Conservation (phyloP, 2,888 invertebrate species). For the Drosophila austrosaltans region DNA sequence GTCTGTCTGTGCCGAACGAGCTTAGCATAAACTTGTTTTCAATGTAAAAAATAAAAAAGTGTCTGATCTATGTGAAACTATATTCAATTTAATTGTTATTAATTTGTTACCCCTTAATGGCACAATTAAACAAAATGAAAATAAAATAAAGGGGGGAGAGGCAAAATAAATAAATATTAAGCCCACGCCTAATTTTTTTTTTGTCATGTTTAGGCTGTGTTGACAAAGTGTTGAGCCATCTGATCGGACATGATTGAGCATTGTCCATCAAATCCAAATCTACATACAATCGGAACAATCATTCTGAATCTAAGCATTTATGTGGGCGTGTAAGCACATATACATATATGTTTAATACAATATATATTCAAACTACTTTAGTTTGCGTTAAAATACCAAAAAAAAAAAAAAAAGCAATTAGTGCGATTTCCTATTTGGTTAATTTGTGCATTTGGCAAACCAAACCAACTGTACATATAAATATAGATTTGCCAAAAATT, state of each 20-base stretch:
- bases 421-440: slow-evolving; percentile 78
- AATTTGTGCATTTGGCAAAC: slow-evolving; percentile 66
- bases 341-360: background rate
- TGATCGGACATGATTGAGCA: slow-evolving; percentile 40
- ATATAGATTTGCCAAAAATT: background rate
- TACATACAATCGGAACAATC: slow-evolving; percentile 50
- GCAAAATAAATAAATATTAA: slow-evolving; percentile 19
- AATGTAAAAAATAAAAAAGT: slow-evolving; percentile 1
- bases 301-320: slow-evolving; percentile 30
- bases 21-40: slow-evolving; percentile 43
- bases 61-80: slow-evolving; percentile 51
- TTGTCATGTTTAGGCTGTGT: background rate
- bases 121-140: slow-evolving; percentile 55
- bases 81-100: slow-evolving; percentile 63
- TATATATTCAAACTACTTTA: slow-evolving; percentile 24
- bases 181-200: slow-evolving; percentile 36
- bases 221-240: slow-evolving; percentile 16
- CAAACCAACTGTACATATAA: slow-evolving; percentile 5
- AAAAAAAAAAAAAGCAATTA: slow-evolving; percentile 65
- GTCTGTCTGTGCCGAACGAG: background rate
- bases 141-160: background rate
- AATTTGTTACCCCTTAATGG: slow-evolving; percentile 65
- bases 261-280: slow-evolving; percentile 51
- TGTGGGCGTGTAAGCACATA: slow-evolving; percentile 57
- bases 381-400: slow-evolving; percentile 26